phyloP scores from a whole-genome alignment of 2,113 vertebrate species.

The Megaceryle maxima region DNA sequence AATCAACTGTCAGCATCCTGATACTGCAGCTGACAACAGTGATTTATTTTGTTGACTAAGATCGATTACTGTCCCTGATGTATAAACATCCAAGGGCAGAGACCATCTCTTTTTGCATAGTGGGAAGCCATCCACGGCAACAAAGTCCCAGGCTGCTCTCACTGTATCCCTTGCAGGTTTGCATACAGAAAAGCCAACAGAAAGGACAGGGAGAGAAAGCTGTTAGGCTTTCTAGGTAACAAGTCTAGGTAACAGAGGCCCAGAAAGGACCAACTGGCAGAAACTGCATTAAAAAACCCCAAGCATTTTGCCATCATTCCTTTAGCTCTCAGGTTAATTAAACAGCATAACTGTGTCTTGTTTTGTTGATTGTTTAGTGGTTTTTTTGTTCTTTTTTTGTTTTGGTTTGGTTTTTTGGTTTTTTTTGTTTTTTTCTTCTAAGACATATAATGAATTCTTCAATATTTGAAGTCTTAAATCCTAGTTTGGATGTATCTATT shows the following conservation, averaged over 20 bases:
- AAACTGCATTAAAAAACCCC: background rate
- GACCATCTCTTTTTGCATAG: slow-evolving; percentile 2
- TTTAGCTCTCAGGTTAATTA: background rate
- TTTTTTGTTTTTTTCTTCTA: background rate
- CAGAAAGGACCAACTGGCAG: background rate
- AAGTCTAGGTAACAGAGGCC: background rate
- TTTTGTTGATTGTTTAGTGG: background rate
- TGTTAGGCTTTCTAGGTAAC: background rate
- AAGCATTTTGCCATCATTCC: background rate
- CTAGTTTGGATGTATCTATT: too few relatives aligned
- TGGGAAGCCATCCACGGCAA: background rate
- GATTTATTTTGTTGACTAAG: slow-evolving; percentile 49
- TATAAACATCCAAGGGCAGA: slow-evolving; percentile 34
- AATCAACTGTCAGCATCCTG: slow-evolving; percentile 20
- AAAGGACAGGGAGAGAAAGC: background rate
- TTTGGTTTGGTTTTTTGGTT: too few relatives aligned
- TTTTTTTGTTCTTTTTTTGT: background rate
- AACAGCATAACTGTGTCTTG: background rate
- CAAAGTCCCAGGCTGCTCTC: background rate
- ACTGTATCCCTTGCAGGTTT: background rate
- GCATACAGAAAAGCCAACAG: background rate
- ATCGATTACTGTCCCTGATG: slow-evolving; percentile 34
- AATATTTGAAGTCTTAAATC: too few relatives aligned
- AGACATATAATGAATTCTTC: background rate
- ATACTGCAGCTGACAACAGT: slow-evolving; percentile 4